These are phyloP conservation scores for Lithophane semibrunnea DNA, from an alignment of 2,888 invertebrate genomes.

Conservation along the genomic window DNA sequence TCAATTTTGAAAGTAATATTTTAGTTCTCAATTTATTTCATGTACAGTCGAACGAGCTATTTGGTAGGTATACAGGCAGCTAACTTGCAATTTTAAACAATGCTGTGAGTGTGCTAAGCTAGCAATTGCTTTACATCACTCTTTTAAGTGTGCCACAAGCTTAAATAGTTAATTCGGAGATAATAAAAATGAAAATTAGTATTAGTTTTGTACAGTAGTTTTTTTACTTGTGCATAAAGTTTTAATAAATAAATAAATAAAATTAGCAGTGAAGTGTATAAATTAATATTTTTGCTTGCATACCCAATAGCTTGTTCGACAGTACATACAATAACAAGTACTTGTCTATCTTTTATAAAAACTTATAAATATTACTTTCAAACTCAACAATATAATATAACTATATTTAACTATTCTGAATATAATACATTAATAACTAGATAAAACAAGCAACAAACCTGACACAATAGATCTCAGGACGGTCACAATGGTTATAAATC, in stretches of 20 bases:
- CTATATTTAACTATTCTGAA: background rate
- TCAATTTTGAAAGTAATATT: background rate
- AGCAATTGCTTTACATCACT: background rate
- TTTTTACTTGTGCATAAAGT: too few species aligned
- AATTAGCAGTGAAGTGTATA: background rate
- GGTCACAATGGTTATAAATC: constrained; percentile 57
- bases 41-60: background rate
- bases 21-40: background rate
- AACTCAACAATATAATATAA: background rate
- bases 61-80: background rate
- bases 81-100: background rate
- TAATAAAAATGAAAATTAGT: background rate
- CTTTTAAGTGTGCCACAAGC: background rate
- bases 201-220: too few species aligned
- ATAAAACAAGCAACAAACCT: constrained; percentile 57
- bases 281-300: background rate
- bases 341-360: background rate
- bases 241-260: too few species aligned
- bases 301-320: background rate
- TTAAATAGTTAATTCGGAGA: background rate
- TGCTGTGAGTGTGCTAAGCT: too few species aligned
- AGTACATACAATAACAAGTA: too few species aligned
- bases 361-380: background rate
- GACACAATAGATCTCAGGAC: constrained; percentile 58
- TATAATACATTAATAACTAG: background rate